Evolutionary conservation across 92 coral and sea anemone species (phyloP), one percentile per base, ranked within the genome.

Genomic region (Pocillopora meandrina): DNA sequence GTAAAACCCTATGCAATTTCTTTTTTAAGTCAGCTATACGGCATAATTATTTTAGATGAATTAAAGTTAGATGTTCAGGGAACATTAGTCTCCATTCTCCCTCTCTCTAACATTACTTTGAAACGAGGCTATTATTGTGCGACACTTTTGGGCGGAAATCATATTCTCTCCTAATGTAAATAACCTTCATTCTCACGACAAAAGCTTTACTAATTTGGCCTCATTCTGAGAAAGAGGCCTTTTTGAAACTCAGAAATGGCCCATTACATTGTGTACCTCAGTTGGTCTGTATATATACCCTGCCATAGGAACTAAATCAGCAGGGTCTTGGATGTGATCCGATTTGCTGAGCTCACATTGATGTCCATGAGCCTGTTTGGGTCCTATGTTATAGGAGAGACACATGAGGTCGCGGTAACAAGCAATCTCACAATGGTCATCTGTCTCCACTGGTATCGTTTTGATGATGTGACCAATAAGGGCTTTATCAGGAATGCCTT

Each of bases 241-340:
- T 42, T n/a, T 42, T 42, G 5, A 5, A 42, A 42, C 49, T 42
- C 52, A 34, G 52, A 15, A 11, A 33, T 33, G n/a, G 20, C 33
- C 2, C 6, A 62, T 62, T 23, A 78, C 6, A 35, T 17, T 12
- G 10, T 75, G 49, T 55, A 74, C 78, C 78, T 20, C n/a, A 36
- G 71, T 63, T 7, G 70, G 83, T 47, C 64, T 77, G 72, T 85
- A 85, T 2, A 16, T 77, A 77, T 76, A 77, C 20, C 77, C 88
- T 16, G 74, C 31, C 56, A 13, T 67, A 35, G 67, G 82, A 21
- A 36, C 68, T 71, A 85, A 65, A 75, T 77, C 83, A 21, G 56
- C 70, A 15, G 88, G 88, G 71, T 76, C 35, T 61, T 77, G 74
- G 47, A 76, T 33, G 88, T 85, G 88, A 79, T 85, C 88, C 19